Percentiles rank a stretch among this genome's conserved stretches.
phyloP scores from a whole-genome alignment of 2,797 vertebrate species.

The Semaprochilodus insignis region DNA sequence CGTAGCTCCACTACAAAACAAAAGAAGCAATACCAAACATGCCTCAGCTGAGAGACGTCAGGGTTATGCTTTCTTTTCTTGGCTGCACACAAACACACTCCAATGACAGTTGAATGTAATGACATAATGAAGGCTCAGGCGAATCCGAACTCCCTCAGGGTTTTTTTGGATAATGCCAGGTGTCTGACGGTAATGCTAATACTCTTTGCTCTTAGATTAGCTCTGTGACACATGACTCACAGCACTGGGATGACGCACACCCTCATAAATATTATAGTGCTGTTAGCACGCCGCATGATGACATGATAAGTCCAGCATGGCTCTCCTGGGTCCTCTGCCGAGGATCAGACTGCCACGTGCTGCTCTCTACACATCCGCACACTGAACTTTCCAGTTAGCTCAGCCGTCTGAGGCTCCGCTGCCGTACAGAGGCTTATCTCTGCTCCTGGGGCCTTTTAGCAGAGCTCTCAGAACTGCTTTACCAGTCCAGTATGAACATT shows the following conservation, averaged over 20 bases:
- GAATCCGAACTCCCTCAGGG: neutral
- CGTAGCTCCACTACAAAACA: too few relatives aligned
- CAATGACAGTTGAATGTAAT: neutral
- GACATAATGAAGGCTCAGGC: neutral
- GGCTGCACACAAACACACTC: neutral
- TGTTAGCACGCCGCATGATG: neutral
- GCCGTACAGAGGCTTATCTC: conserved; percentile 2
- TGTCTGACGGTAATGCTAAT: conserved; percentile 13
- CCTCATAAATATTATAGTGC: conserved; percentile 20
- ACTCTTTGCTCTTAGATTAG: neutral
- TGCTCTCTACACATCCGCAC: neutral
- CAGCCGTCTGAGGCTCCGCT: neutral
- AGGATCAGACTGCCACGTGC: neutral
- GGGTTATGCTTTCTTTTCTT: neutral
- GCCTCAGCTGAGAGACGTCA: too few relatives aligned
- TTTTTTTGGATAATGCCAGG: neutral
- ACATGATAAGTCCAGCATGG: neutral
- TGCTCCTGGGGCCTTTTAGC: neutral
- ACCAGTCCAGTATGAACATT: neutral
- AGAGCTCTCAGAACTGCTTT: neutral
- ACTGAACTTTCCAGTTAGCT: neutral
- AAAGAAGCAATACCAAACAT: neutral
- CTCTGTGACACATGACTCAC: conserved; percentile 15
- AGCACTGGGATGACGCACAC: conserved; percentile 1
- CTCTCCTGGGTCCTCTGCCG: neutral